Percentiles rank a stretch among this genome's conserved stretches.
phyloP scores from a whole-genome alignment of 2,888 invertebrate species.

The Cylindroiulus punctatus region DNA sequence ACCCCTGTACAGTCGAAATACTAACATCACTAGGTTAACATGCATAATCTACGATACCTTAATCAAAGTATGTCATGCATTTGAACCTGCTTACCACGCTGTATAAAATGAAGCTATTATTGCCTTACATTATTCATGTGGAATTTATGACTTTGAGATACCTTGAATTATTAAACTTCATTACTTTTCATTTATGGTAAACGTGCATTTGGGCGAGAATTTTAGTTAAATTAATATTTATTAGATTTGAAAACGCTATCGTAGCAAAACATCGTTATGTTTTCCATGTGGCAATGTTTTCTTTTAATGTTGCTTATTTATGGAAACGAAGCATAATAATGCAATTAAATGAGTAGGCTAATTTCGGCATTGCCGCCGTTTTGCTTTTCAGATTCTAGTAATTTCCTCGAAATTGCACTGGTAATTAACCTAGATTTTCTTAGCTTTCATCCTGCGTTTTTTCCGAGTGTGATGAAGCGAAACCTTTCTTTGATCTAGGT shows the following conservation, averaged over 20 bases:
- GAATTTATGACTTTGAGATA: no score
- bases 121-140: no score
- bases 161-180: no score
- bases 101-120: no score
- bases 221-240: background rate
- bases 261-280: background rate
- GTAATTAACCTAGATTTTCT: slow-evolving; percentile 11
- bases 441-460: slow-evolving; percentile 1
- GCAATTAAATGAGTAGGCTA: background rate
- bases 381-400: background rate
- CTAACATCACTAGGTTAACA: no score
- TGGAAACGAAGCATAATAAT: background rate
- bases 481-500: slow-evolving; percentile 2
- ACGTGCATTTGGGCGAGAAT: background rate
- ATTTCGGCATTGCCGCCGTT: background rate
- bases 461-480: slow-evolving; percentile 8
- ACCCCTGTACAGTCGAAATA: no score
- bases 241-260: background rate
- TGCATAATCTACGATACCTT: no score
- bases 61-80: no score
- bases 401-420: slow-evolving; percentile 10
- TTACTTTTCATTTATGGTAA: no score
- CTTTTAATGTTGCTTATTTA: background rate
- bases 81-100: no score
- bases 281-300: background rate